Evolutionary conservation across 2,113 vertebrate species (phyloP), one percentile per base, ranked within the genome.

Genomic region (Lipotes vexillifer): DNA sequence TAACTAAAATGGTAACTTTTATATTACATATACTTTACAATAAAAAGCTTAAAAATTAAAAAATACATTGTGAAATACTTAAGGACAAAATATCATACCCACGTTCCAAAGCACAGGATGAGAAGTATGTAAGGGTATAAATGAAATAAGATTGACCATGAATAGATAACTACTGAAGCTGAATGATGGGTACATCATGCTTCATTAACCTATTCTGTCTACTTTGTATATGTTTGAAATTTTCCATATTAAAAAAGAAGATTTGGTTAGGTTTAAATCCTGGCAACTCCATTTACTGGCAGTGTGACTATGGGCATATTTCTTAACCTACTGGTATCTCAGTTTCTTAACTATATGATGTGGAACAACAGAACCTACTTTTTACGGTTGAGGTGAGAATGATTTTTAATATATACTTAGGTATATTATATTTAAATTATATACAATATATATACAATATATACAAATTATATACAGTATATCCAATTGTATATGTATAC

Each of bases 191-290:
- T 80, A 14, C 8, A 82, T 38, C 38, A 36, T 38, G 27, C 18
- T 90, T 90, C 46, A 93, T 52, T 95, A 90, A 93, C 59, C 27
- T 97, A 80, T 27, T 88, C 46, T 87, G 52, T 33, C 92, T 72
- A 89, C 49, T 90, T 44, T 68, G 72, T 20, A 4, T 92, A 81
- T 55, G 20, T 81, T 61, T 68, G 18, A 93, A 90, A 61, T 41
- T 90, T 93, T 75, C 11, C 52, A 33, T 88, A 92, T 84, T 84
- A 78, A 88, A 87, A 57, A 68, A 89, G 20, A 87, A 44, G 55
- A 92, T 94, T 13, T 78, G 59, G 21, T 88, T 89, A 95, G 57
- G 68, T 90, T 93, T 77, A 89, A 90, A 90, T 90, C 66, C 74
- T 85, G 41, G 29, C 36, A 81, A 77, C 9, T 57, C 52, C 85